phyloP scores from a whole-genome alignment of 2,113 vertebrate genomes.

The Grantiella picta region DNA sequence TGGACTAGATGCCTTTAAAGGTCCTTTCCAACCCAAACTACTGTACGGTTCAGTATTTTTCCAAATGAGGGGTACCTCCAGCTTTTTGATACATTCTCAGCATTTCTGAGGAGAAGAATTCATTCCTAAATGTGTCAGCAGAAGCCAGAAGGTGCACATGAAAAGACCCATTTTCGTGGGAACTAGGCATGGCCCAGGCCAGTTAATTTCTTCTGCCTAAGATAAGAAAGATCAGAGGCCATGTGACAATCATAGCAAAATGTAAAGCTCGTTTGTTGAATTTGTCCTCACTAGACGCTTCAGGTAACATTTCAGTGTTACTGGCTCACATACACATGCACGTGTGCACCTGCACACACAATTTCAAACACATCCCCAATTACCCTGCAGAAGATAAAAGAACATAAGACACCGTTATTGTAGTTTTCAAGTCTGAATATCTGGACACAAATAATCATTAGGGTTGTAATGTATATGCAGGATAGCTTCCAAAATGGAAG shows the following conservation, averaged over 20 bases:
- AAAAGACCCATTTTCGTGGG: background rate
- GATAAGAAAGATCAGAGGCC: background rate
- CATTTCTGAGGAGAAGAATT: background rate
- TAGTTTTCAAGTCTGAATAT: background rate
- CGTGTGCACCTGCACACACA: background rate
- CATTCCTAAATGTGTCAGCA: background rate
- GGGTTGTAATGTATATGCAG: background rate
- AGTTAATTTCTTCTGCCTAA: background rate
- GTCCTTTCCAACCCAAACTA: background rate
- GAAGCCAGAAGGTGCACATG: background rate
- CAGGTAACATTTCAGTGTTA: background rate
- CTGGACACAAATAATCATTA: background rate
- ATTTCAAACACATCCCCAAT: background rate
- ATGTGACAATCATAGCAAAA: background rate
- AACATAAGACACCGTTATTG: accelerated
- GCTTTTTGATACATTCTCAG: background rate
- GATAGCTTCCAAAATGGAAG: background rate
- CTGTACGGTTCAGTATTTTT: background rate
- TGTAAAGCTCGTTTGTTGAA: background rate
- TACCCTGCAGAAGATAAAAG: background rate
- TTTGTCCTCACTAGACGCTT: background rate
- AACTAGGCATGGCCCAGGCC: background rate
- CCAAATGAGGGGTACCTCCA: background rate
- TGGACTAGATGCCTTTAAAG: background rate
- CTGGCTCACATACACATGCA: background rate